Conservation (phyloP, 2,888 invertebrate species). For the Rapana venosa region DNA sequence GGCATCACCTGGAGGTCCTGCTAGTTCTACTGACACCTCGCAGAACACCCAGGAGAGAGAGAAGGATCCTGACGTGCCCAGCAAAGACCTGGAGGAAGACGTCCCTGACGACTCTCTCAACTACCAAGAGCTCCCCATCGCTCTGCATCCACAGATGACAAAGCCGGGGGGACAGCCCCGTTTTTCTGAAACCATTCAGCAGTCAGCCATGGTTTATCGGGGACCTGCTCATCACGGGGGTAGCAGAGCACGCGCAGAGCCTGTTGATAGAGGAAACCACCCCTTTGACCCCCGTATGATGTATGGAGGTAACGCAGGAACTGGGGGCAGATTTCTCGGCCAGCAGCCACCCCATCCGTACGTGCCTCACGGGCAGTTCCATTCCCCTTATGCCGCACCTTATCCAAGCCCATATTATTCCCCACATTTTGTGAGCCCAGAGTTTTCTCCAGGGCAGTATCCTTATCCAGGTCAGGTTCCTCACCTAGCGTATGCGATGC, state of each 20-base stretch:
- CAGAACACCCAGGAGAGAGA: background rate
- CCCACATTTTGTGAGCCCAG: background rate
- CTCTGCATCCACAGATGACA: too few species aligned
- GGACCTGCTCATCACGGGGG: conserved; percentile 6
- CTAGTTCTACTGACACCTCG: too few species aligned
- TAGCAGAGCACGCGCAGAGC: background rate
- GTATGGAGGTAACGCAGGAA: background rate
- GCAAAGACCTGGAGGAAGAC: background rate
- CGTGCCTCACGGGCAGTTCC: background rate
- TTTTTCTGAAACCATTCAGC: background rate
- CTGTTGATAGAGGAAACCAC: background rate
- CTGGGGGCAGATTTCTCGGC: background rate
- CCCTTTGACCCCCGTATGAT: background rate
- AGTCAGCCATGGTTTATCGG: background rate
- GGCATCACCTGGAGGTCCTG: too few species aligned
- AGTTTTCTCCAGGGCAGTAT: background rate
- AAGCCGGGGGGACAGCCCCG: background rate
- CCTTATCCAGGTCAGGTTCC: background rate
- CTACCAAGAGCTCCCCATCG: background rate
- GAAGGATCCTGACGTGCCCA: background rate
- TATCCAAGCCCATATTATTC: background rate
- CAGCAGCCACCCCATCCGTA: background rate
- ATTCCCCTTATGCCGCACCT: background rate
- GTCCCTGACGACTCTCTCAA: background rate
- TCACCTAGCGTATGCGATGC: background rate